Evolutionary conservation across 2,888 invertebrate genomes (phyloP), one percentile per base, ranked within the genome.

Genomic region (Helicoverpa assulta): DNA sequence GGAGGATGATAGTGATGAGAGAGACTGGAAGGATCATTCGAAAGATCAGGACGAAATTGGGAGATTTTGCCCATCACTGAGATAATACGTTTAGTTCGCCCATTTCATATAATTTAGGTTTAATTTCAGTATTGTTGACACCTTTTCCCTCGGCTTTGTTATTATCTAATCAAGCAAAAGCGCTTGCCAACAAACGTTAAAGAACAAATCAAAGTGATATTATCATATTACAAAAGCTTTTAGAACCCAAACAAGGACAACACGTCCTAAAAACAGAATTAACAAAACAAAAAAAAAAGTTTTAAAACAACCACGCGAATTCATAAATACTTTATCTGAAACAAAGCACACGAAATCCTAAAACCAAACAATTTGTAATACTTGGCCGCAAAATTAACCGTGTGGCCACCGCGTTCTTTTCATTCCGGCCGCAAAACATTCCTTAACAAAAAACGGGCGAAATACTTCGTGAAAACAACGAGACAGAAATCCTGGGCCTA

Each of bases 401-500:
- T 71, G 73, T 72, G 69, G 68, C 66, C 33, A 62, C 73, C 70
- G 72, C 69, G 67, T 82, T 75, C 74, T 75, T 82, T 78, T 82
- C 74, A 80, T 80, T 72, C 70, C 74, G 56, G 43, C 64, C 57
- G 43, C 70, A 55, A 71, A 82, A 73, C 67, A 70, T 78, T 75
- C 65, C 51, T 66, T 26, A 47, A 70, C 57, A 66, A 81, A 70
- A 79, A 78, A 51, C 60, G 57, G 60, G 50, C 43, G 67, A 68
- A 82, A 83, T 78, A 76, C 70, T 80, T 74, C 64, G 67, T 52
- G 73, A 61, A 66, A 83, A 82, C 73, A 81, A 80, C 72, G 77
- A 71, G 72, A 83, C 71, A 84, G 75, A 83, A 85, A 85, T 82
- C 84, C 82, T 80, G 82, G 66, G 82, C 78, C 76, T 80, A 78